phyloP scores from a whole-genome alignment of 2,888 invertebrate genomes.

The Euclidia mi region DNA sequence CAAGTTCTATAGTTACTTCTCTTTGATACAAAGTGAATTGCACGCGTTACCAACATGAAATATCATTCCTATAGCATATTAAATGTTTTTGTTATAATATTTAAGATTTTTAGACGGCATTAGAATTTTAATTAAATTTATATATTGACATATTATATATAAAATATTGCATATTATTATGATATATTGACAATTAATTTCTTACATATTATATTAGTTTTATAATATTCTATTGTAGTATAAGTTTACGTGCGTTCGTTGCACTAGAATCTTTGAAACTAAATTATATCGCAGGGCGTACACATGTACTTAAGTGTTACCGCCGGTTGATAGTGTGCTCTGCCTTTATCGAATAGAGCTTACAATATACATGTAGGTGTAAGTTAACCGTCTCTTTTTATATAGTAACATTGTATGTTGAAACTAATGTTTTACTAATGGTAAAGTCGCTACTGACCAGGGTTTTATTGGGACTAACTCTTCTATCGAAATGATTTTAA shows the following conservation, averaged over 20 bases:
- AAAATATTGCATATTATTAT: slow-evolving; percentile 25
- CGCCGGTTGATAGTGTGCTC: slow-evolving; percentile 27
- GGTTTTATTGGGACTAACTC: no score
- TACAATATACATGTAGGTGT: slow-evolving; percentile 27
- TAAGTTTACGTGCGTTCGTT: slow-evolving; percentile 1
- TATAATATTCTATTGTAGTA: slow-evolving; percentile 12
- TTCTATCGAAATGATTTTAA: no score
- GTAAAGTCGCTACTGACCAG: no score
- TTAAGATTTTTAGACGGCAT: slow-evolving; percentile 50
- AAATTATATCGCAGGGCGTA: slow-evolving; percentile 24
- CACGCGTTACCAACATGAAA: slow-evolving; percentile 45
- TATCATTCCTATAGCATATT: slow-evolving; percentile 77
- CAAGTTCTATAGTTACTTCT: no score
- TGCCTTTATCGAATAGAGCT: slow-evolving; percentile 20
- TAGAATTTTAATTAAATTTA: slow-evolving; percentile 35
- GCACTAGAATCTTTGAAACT: slow-evolving; percentile 8
- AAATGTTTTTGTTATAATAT: slow-evolving; percentile 58
- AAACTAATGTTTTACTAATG: not conserved
- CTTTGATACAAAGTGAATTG: slow-evolving; percentile 27
- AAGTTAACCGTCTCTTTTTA: slow-evolving; percentile 39
- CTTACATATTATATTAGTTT: slow-evolving; percentile 30
- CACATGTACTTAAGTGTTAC: slow-evolving; percentile 47
- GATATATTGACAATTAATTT: slow-evolving; percentile 49
- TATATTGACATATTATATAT: slow-evolving; percentile 17
- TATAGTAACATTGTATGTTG: not conserved